Conservation (phyloP, 2,113 vertebrate species). For the Protobothrops mucrosquamatus region DNA sequence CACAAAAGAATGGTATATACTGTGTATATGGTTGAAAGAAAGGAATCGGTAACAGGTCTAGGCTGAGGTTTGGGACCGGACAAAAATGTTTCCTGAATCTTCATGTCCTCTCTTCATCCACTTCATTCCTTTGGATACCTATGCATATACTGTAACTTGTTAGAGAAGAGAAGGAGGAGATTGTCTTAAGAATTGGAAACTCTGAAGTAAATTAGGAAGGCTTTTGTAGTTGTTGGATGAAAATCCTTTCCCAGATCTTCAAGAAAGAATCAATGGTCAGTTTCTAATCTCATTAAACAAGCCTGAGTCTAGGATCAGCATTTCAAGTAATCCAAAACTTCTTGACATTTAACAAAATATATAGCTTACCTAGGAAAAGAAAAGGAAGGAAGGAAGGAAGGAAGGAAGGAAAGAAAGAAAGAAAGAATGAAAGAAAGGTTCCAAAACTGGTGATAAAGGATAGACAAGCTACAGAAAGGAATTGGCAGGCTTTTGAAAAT, state of each 20-base stretch:
- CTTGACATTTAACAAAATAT: not conserved
- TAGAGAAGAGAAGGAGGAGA: not conserved
- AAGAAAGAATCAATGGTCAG: not conserved
- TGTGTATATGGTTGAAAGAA: not conserved
- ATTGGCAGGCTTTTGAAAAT: slow-evolving; percentile 49
- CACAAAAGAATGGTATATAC: too few relatives aligned
- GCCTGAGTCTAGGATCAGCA: not conserved
- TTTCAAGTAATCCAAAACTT: not conserved
- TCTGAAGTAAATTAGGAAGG: not conserved
- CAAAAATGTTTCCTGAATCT: not conserved
- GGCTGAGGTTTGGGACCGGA: not conserved
- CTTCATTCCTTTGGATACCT: not conserved
- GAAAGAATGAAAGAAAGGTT: not conserved
- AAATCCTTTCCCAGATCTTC: not conserved
- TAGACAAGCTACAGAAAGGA: slow-evolving; percentile 51
- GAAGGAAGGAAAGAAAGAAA: not conserved
- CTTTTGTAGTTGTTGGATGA: slow-evolving; percentile 3
- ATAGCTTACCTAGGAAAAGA: not conserved
- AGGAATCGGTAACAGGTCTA: not conserved
- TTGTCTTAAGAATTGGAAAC: not conserved
- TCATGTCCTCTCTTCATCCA: too few relatives aligned
- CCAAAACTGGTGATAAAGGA: not conserved
- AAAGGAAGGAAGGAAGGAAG: not conserved
- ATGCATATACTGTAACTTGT: not conserved
- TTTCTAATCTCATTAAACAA: not conserved